These are phyloP conservation scores for Ptyas mucosa DNA, from an alignment of 2,113 vertebrate genomes.

Conservation along the genomic window DNA sequence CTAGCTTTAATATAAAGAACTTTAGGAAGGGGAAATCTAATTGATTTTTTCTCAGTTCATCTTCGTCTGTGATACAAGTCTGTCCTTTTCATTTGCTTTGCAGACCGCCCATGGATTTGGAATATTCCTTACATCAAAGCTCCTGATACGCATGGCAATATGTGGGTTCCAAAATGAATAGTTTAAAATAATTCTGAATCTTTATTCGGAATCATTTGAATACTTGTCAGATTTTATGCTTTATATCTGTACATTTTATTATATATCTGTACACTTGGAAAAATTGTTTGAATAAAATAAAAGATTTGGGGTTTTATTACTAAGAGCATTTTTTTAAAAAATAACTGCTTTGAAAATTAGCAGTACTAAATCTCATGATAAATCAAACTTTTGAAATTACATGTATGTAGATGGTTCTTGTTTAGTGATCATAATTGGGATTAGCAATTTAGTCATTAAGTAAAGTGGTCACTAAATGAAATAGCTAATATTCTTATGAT, in stretches of 20 bases:
- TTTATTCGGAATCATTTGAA: neutral
- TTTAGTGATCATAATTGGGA: neutral
- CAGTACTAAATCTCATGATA: neutral
- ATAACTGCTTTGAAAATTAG: neutral
- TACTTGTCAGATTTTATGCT: neutral
- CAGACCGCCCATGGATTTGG: slow-evolving; percentile 97
- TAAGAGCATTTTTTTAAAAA: slow-evolving; percentile 2
- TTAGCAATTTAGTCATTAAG: neutral
- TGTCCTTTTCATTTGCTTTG: slow-evolving; percentile 38
- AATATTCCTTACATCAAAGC: slow-evolving; percentile 89
- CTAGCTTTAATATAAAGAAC: neutral
- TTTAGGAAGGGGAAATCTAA: neutral
- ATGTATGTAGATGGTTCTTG: neutral
- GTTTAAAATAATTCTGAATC: neutral
- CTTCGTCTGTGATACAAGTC: neutral
- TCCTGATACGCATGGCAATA: slow-evolving; percentile 91
- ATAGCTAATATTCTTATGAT: neutral
- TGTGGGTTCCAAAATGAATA: slow-evolving; percentile 90
- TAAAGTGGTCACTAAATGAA: neutral
- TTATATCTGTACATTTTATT: slow-evolving; percentile 16
- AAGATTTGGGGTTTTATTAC: neutral
- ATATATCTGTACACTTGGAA: neutral
- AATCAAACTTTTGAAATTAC: neutral
- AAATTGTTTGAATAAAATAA: neutral
- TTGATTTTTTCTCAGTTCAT: slow-evolving; percentile 13